Percentiles rank a stretch among this genome's conserved stretches.
These are phyloP conservation scores for Himantopus leucocephalus DNA, from an alignment of 2,113 vertebrate species.

Conservation along the genomic window DNA sequence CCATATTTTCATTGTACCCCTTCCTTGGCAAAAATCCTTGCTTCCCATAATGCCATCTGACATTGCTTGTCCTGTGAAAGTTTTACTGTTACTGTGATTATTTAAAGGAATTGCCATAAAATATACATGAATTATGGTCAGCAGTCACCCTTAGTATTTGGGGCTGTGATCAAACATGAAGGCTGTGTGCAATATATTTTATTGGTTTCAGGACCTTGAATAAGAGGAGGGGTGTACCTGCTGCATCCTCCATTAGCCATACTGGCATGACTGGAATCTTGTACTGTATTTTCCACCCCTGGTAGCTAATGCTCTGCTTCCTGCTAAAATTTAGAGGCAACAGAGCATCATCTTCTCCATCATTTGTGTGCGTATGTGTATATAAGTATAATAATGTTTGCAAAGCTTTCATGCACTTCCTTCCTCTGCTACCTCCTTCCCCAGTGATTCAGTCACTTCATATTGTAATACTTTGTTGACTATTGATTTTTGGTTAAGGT, in stretches of 20 bases:
- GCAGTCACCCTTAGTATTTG: neutral
- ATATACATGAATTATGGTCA: neutral
- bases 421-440: conserved; percentile 25
- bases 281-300: neutral
- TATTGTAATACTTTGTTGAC: conserved; percentile 78
- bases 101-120: conserved; percentile 16
- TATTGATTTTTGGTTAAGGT: conserved; percentile 80
- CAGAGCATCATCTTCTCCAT: neutral
- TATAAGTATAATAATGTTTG: conserved; percentile 15
- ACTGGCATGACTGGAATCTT: neutral
- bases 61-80: neutral
- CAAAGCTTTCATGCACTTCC: conserved; percentile 43
- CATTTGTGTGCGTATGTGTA: neutral
- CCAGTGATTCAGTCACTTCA: conserved; percentile 66
- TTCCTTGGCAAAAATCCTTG: neutral
- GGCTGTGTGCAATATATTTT: neutral
- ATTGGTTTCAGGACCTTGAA: neutral
- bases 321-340: neutral
- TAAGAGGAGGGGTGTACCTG: neutral
- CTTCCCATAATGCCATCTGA: neutral
- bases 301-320: neutral
- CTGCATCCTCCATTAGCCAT: neutral
- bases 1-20: neutral
- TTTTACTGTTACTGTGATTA: neutral
- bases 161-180: neutral